Evolutionary conservation across 2,113 vertebrate species (phyloP), one percentile per base, ranked within the genome.

Genomic region (Phylloscopus trochilus): DNA sequence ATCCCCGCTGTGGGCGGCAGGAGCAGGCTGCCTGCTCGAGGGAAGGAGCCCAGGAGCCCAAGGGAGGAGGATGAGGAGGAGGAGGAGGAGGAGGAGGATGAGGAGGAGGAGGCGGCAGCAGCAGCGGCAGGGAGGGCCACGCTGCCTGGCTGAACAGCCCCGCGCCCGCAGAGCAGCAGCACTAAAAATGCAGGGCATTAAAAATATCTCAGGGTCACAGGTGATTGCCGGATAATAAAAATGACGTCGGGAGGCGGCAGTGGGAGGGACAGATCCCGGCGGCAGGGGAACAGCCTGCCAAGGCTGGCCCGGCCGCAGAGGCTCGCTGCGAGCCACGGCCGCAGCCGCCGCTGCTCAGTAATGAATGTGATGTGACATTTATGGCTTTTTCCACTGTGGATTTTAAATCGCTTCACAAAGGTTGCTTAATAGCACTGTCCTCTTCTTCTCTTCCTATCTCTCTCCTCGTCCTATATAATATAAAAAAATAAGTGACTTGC

Each of bases 21-120:
- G 87, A 97, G 97, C 93, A 81, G 94, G 91, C 96, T 97, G 96
- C 94, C 89, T 83, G 96, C 37, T 37, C 86, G 69, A 58, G 87
- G 89, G 63, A 83, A 73, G 91, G 74, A 96, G 86, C 95, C 52
- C 72, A 31, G 80, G 91, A 10, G 17, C 91, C 93, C 64, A 47
- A 17, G 92, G 81, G 76, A 24, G 76, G 92, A 94, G 82, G 73
- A 16, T 52, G 74, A 95, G 70, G 51, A 75, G 30, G n/a, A 35
- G 21, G 63, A 44, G 12, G 39, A 28, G 20, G 21, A 37, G 18
- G 69, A 7, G 67, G 33, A 18, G 11, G n/a, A n/a, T n/a, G n/a
- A n/a, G n/a, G n/a, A n/a, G n/a, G n/a, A n/a, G n/a, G n/a, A n/a
- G n/a, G 77, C 5, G 53, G 81, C 27, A 4, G 30, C 13, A 4